Percentiles rank a stretch among this genome's conserved stretches.
These are phyloP conservation scores for Hypena proboscidalis DNA, from an alignment of 2,888 invertebrate species.

Conservation along the genomic window DNA sequence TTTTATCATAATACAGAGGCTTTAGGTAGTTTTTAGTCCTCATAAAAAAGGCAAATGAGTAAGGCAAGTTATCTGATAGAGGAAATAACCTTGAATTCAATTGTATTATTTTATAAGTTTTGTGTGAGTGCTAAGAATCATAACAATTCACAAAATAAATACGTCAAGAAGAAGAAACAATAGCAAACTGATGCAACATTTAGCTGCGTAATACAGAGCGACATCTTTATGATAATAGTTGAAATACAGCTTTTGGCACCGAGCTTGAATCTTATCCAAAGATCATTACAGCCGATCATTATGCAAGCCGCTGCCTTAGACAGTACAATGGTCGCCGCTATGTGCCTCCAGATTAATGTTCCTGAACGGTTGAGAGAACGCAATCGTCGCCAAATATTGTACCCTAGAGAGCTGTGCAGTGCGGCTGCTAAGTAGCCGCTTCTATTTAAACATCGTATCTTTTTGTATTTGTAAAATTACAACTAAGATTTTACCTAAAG, in stretches of 20 bases:
- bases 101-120: too few relatives aligned
- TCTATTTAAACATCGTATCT: too few relatives aligned
- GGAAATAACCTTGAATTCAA: too few relatives aligned
- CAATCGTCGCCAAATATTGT: conserved; percentile 30
- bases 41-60: too few relatives aligned
- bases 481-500: too few relatives aligned
- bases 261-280: conserved; percentile 38
- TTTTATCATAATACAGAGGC: too few relatives aligned
- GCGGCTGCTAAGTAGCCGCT: conserved; percentile 19
- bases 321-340: conserved; percentile 28
- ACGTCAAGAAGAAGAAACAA: conserved; percentile 1
- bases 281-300: conserved; percentile 37
- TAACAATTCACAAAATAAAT: conserved; percentile 1
- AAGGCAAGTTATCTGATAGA: too few relatives aligned
- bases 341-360: conserved; percentile 43
- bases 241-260: conserved; percentile 35
- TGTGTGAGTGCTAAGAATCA: too few relatives aligned
- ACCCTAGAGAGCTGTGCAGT: conserved; percentile 36
- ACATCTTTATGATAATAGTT: conserved; percentile 28
- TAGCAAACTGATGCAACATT: conserved; percentile 21
- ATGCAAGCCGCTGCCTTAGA: conserved; percentile 48
- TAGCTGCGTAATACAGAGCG: conserved; percentile 13
- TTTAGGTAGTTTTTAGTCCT: too few relatives aligned
- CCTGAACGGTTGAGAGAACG: conserved; percentile 25
- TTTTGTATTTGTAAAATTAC: too few relatives aligned